phyloP scores from a whole-genome alignment of 1,140 invertebrate species.

The Cydia strobilella region DNA sequence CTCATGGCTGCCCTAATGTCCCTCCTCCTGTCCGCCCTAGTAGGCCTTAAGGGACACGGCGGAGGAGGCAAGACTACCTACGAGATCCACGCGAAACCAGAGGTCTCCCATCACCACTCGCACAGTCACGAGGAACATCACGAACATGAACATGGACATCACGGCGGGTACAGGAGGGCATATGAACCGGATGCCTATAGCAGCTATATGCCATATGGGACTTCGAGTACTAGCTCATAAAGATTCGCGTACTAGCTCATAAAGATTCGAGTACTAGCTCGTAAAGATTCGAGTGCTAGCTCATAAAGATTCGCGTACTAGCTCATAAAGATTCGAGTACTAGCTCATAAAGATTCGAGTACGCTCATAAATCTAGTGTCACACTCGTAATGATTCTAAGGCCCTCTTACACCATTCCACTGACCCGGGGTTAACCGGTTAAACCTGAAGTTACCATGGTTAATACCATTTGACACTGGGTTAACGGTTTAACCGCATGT shows the following conservation, averaged over 20 bases:
- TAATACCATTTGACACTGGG: no score
- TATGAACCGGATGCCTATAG: conserved; percentile 71
- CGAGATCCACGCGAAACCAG: conserved; percentile 90
- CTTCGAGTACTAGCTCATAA: conserved; percentile 41
- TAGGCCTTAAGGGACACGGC: conserved; percentile 85
- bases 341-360: no score
- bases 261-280: conserved; percentile 41
- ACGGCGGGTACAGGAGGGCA: conserved; percentile 75
- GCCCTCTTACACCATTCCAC: no score
- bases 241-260: conserved; percentile 40
- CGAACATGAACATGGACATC: conserved; percentile 72
- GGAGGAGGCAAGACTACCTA: conserved; percentile 88
- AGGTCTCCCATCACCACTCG: conserved; percentile 85
- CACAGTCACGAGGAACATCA: conserved; percentile 84
- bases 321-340: conserved; percentile 41
- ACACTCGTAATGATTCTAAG: no score
- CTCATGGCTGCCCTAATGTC: conserved; percentile 90
- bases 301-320: conserved; percentile 40
- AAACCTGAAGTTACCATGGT: no score
- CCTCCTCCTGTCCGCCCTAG: conserved; percentile 86
- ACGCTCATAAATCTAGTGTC: no score
- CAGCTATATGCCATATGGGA: conserved; percentile 72
- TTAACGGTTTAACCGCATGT: no score
- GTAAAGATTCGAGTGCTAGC: conserved; percentile 40
- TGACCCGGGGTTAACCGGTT: no score